A percentile compares a stretch with the other conserved stretches of the same genome.
phyloP scores from a whole-genome alignment of 2,113 vertebrate species.

The Chaetura pelagica region DNA sequence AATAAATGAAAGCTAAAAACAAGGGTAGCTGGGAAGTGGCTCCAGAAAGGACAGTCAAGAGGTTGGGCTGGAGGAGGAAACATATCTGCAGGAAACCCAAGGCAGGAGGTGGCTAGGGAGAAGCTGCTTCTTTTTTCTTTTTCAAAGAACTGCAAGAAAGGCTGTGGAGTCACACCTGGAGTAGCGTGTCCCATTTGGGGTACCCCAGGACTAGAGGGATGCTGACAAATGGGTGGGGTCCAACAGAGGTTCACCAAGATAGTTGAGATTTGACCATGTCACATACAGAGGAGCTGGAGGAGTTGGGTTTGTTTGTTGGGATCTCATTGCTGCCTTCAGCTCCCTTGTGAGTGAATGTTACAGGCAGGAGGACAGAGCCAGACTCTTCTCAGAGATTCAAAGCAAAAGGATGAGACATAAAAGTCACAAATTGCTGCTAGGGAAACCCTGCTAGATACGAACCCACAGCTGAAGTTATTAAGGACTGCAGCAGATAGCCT shows the following conservation, averaged over 20 bases:
- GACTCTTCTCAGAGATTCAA: not conserved
- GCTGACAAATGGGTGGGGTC: not conserved
- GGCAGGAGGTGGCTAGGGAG: not conserved
- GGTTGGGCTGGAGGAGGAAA: not conserved
- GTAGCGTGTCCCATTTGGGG: rapidly evolving
- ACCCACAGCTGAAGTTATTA: not conserved
- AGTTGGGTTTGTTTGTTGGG: not conserved
- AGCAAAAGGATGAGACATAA: not conserved
- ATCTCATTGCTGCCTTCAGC: not conserved
- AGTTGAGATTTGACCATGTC: not conserved
- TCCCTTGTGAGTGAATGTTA: rapidly evolving
- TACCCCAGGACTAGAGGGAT: not conserved
- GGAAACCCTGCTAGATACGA: not conserved
- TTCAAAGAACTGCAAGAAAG: not conserved
- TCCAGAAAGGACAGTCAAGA: not conserved
- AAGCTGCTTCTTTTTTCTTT: not conserved
- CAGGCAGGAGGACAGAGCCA: not conserved
- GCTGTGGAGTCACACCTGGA: not conserved
- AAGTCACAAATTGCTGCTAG: not conserved
- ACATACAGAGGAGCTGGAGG: rapidly evolving
- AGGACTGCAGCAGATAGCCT: not conserved
- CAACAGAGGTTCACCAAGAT: not conserved
- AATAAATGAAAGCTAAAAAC: not conserved
- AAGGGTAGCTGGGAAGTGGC: not conserved
- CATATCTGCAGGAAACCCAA: not conserved